Conservation (phyloP, 2,888 invertebrate species). For the Leistus spinibarbis region DNA sequence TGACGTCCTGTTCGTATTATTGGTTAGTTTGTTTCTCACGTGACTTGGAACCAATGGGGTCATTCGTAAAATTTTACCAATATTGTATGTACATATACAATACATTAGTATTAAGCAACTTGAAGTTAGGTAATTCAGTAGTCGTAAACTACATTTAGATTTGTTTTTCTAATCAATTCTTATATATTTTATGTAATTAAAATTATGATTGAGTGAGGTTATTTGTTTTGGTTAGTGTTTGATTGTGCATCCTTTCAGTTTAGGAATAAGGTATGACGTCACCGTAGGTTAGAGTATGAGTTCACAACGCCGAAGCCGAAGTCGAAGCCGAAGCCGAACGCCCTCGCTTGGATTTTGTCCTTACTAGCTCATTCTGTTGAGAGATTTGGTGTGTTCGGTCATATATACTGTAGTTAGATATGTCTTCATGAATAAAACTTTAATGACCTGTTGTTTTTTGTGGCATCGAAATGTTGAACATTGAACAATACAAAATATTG, state of each 20-base stretch:
- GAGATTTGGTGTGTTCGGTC: slow-evolving; percentile 40
- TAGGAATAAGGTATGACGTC: neutral
- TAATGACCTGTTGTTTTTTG: slow-evolving; percentile 8
- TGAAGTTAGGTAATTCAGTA: neutral
- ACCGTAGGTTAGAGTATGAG: slow-evolving; percentile 1
- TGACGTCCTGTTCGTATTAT: slow-evolving; percentile 58
- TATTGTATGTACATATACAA: slow-evolving; percentile 3
- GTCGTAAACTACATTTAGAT: neutral
- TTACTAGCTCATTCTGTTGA: slow-evolving; percentile 47
- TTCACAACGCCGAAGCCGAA: no score
- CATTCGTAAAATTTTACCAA: slow-evolving; percentile 42
- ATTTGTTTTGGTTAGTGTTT: neutral
- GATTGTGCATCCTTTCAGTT: neutral
- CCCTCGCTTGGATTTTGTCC: slow-evolving; percentile 24
- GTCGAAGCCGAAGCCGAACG: no score
- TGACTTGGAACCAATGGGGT: slow-evolving; percentile 55
- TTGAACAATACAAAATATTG: slow-evolving; percentile 39
- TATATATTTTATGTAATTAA: no score
- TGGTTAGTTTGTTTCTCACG: slow-evolving; percentile 53
- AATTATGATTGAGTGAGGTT: no score
- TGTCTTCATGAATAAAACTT: slow-evolving; percentile 38
- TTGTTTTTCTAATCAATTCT: neutral
- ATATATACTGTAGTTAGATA: slow-evolving; percentile 24
- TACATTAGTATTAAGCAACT: neutral
- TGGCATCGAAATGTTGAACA: slow-evolving; percentile 42